Base-by-base conservation (phyloP, 1,140 invertebrate genomes). In the Sycobia sp. region DNA sequence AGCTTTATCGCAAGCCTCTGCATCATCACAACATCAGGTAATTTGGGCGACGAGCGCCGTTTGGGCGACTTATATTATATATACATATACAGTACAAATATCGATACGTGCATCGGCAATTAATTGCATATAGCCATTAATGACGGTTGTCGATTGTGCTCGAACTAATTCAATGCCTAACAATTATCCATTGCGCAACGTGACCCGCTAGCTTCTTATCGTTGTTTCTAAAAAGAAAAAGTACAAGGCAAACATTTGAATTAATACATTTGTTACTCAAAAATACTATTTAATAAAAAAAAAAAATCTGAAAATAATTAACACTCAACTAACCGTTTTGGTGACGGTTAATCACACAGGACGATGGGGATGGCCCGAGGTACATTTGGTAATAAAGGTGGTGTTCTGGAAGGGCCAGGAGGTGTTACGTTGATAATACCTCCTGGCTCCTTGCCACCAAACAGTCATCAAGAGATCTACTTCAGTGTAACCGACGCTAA, bases 341-440 rank as follows among this genome's bases (percentile, higher is more conserved):
- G 69, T 69, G 71, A 71, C 69, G 72, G 73, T 72, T 68, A 51
- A 41, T 71, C 66, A 4, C 1, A 22, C 54, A 76, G 74, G 73
- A 71, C 65, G 51, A 72, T 71, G 66, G 41, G 74, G 79, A 85
- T 71, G 62, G 84, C 89, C 38, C 86, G 87, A 72, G 91, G 90
- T 49, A 82, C 90, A 68, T 90, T 93, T 72, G 89, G 88, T 80
- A 86, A 85, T 69, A 87, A 88, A 69, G 95, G 95, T 49, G 94
- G 92, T 43, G 85, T 89, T 25, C 79, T 97, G 59, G 87, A 90
- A 66, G 94, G 90, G 65, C 88, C 93, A 79, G 95, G 94, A 84
- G 94, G 94, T 67, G 95, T 97, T 32, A 91, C 89, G 53, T 82
- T 97, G 59, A 86, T 91, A 69, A 92, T 97, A 73, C 95, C 95